phyloP scores from a whole-genome alignment of 2,113 vertebrate species.

The Tangachromis dhanisi region DNA sequence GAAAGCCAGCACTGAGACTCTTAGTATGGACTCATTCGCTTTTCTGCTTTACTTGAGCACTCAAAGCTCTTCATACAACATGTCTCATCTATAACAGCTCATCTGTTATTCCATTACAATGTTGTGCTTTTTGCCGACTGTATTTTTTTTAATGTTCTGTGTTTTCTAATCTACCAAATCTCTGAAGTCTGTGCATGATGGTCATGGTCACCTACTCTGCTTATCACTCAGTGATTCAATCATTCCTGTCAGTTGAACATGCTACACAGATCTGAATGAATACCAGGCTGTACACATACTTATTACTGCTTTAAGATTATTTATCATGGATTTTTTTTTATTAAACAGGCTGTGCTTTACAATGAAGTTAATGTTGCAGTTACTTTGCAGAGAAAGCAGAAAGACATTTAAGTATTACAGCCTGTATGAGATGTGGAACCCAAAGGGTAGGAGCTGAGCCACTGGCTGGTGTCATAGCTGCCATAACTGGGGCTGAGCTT shows the following conservation, averaged over 20 bases:
- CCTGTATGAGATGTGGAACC: neutral
- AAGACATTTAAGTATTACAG: neutral
- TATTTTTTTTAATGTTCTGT: neutral
- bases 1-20: neutral
- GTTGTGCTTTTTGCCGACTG: neutral
- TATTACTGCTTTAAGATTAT: neutral
- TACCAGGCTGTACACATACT: neutral
- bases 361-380: neutral
- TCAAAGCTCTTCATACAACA: neutral
- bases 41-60: neutral
- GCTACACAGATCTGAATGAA: neutral
- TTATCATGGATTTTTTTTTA: neutral
- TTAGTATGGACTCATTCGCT: neutral
- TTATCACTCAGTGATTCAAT: neutral
- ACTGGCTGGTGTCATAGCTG: neutral
- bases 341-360: neutral
- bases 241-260: neutral
- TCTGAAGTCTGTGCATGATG: neutral
- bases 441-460: neutral
- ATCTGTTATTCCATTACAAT: neutral
- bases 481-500: neutral
- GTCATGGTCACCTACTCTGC: neutral
- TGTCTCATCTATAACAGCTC: neutral
- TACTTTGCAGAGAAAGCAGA: neutral
- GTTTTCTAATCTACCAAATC: neutral